phyloP scores from a whole-genome alignment of 2,888 invertebrate species.

The Pilophorus perplexus region DNA sequence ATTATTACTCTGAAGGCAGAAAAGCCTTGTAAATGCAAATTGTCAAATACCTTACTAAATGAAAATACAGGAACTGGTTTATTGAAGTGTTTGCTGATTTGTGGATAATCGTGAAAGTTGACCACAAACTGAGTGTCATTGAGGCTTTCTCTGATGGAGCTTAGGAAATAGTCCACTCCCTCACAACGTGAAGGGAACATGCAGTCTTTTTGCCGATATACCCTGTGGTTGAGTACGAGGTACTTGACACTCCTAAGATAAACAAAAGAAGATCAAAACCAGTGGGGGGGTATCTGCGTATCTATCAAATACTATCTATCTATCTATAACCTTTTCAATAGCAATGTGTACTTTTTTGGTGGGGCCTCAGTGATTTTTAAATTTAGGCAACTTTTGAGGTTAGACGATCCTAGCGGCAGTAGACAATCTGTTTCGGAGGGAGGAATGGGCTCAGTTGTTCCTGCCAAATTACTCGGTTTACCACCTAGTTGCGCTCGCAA shows the following conservation, averaged over 20 bases:
- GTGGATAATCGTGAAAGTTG: constrained; percentile 93
- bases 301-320: neutral
- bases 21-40: no score
- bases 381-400: no score
- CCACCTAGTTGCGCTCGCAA: no score
- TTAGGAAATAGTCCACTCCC: constrained; percentile 86
- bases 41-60: constrained; percentile 93
- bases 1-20: no score
- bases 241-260: constrained; percentile 68
- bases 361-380: no score
- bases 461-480: no score
- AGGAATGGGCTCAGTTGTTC: no score
- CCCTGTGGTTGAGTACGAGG: constrained; percentile 74
- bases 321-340: neutral
- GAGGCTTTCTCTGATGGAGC: constrained; percentile 64
- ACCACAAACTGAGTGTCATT: constrained; percentile 82
- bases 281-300: neutral
- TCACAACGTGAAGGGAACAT: constrained; percentile 90
- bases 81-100: constrained; percentile 65
- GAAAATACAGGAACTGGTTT: constrained; percentile 81
- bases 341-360: no score
- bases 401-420: no score
- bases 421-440: no score
- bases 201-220: constrained; percentile 81
- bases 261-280: neutral